Percentiles rank a stretch among this genome's conserved stretches.
phyloP scores from a whole-genome alignment of 1,140 invertebrate genomes.

The Sycobia sp. region DNA sequence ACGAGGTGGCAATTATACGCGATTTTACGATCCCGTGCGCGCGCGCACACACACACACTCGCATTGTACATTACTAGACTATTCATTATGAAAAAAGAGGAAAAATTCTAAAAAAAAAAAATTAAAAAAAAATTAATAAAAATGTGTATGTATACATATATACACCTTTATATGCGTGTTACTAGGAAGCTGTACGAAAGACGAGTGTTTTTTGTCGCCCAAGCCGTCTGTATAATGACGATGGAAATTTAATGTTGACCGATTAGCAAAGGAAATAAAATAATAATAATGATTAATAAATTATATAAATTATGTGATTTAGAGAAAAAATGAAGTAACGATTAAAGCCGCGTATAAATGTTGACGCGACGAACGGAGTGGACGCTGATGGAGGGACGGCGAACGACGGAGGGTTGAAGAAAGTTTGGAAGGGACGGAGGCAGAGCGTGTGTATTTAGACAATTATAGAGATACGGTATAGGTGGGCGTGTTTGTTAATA shows the following conservation, averaged over 20 bases:
- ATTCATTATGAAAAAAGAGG: slow-evolving; percentile 34
- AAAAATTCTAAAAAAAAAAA: too few relatives aligned
- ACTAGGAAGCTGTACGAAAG: slow-evolving; percentile 18
- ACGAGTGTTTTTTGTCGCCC: slow-evolving; percentile 24
- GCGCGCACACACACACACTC: slow-evolving; percentile 9
- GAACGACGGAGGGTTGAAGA: too few relatives aligned
- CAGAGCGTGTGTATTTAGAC: too few relatives aligned
- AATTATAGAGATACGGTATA: too few relatives aligned
- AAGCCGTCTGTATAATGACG: slow-evolving; percentile 19
- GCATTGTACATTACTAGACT: slow-evolving; percentile 32
- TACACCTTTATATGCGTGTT: slow-evolving; percentile 36
- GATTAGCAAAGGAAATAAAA: slow-evolving; percentile 33
- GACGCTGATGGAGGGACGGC: too few relatives aligned
- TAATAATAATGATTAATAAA: slow-evolving; percentile 28
- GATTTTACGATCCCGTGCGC: slow-evolving; percentile 12
- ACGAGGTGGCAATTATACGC: too few relatives aligned
- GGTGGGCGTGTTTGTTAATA: slow-evolving; percentile 29
- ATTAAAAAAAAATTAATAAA: too few relatives aligned
- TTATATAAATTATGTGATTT: slow-evolving; percentile 17
- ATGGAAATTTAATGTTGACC: slow-evolving; percentile 31
- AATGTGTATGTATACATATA: too few relatives aligned
- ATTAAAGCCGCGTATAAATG: neutral
- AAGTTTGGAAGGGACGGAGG: too few relatives aligned
- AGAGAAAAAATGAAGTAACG: slow-evolving; percentile 4
- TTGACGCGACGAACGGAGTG: neutral